phyloP scores from a whole-genome alignment of 2,113 vertebrate genomes.

The Condylura cristata region DNA sequence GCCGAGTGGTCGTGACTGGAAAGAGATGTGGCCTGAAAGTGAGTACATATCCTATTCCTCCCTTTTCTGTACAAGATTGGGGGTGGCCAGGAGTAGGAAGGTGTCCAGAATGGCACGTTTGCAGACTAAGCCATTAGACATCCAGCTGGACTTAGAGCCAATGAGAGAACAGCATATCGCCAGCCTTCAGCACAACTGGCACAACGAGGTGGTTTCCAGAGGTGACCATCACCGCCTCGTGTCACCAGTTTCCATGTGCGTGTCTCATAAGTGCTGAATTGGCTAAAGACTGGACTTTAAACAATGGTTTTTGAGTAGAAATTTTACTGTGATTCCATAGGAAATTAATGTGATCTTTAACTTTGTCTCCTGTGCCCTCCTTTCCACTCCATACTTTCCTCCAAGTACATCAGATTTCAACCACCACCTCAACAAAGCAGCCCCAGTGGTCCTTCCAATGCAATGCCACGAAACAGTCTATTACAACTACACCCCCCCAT shows the following conservation, averaged over 20 bases:
- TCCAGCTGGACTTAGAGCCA: neutral
- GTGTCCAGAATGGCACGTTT: neutral
- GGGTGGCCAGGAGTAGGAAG: neutral
- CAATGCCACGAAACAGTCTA: neutral
- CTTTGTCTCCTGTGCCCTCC: neutral
- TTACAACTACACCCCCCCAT: neutral
- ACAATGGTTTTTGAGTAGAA: neutral
- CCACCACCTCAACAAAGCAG: neutral
- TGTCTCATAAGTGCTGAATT: neutral
- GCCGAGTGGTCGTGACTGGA: neutral
- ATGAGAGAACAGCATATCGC: neutral
- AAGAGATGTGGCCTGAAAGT: neutral
- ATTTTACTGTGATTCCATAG: neutral
- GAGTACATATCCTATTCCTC: neutral
- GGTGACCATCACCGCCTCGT: neutral
- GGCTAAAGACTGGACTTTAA: neutral
- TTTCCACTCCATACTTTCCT: neutral
- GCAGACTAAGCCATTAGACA: neutral
- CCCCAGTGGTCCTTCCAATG: neutral
- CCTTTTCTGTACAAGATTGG: neutral
- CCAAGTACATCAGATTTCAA: neutral
- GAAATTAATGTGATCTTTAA: neutral
- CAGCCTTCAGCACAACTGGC: neutral
- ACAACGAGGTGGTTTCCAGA: neutral
- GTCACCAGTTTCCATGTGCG: neutral